Conservation (phyloP, 2,888 invertebrate species). For the Hedya salicella region DNA sequence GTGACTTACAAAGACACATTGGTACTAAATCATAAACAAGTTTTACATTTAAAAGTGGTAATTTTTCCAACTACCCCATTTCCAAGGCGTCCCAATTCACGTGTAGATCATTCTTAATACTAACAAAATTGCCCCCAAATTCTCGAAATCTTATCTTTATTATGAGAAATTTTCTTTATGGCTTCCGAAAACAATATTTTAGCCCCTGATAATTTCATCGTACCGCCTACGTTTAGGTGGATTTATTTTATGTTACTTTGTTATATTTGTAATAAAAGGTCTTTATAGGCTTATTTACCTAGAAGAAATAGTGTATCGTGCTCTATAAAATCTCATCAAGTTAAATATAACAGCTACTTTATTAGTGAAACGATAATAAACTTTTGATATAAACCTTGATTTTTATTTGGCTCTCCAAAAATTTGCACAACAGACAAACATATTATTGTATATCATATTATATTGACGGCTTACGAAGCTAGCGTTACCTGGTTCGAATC, state of each 20-base stretch:
- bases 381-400: neutral
- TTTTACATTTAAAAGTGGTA: neutral
- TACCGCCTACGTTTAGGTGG: constrained; percentile 63
- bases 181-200: constrained; percentile 78
- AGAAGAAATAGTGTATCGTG: neutral
- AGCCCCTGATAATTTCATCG: constrained; percentile 71
- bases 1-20: too few relatives aligned
- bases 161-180: constrained; percentile 78
- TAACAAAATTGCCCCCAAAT: constrained; percentile 64
- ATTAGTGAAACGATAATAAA: constrained; percentile 6
- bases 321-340: neutral
- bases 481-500: too few relatives aligned
- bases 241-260: constrained; percentile 62
- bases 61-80: neutral
- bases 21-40: too few relatives aligned
- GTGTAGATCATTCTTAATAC: constrained; percentile 43
- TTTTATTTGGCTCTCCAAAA: too few relatives aligned
- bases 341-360: neutral
- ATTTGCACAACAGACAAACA: too few relatives aligned
- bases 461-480: too few relatives aligned
- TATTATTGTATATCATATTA: too few relatives aligned
- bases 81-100: constrained; percentile 7
- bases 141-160: constrained; percentile 68
- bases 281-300: constrained; percentile 29
- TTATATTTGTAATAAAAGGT: constrained; percentile 36